Base-by-base conservation (phyloP, 2,797 vertebrate species). In the Crenuchus spilurus region DNA sequence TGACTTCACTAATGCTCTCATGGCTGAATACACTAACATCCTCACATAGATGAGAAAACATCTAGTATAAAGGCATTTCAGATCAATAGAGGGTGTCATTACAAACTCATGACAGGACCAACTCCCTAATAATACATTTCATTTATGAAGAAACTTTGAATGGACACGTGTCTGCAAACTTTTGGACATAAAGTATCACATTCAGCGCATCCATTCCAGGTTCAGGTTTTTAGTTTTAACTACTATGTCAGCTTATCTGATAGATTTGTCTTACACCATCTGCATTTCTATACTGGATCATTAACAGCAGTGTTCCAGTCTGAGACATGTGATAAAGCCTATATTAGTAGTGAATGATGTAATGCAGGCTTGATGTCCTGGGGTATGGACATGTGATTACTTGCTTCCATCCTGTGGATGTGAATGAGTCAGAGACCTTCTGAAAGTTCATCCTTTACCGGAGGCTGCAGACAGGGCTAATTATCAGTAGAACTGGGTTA, bases 401-500 rank as follows among this genome's bases (percentile, higher is more conserved):
- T 75, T 33, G 72, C 9, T 5, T 54, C 72, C 57, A 75, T 84
- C 65, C 65, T 78, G 67, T 42, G 41, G 76, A 68, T 18, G 11
- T 49, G 37, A n/a, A 67, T 76, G 78, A 86, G 80, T 75, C 70
- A 75, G 55, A 52, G 16, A 73, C 41, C 69, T 51, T 79, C 44
- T 58, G 67, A 72, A 81, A 82, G 70, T 79, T 80, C 65, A 70
- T 60, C 16, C 20, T 76, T 51, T 42, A 52, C 77, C 68, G 4
- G 39, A 48, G 75, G 51, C 35, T 42, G 54, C 35, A 65, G 30
- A 55, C 18, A 64, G 58, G 9, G 71, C 31, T 63, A 28, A 70
- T 62, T 55, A 46, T 55, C 30, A 46, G 5, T 13, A 54, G 60
- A 61, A 41, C 48, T 31, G 2, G 37, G 66, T 71, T 71, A 67